A percentile compares a stretch with the other conserved stretches of the same genome.
phyloP scores from a whole-genome alignment of 2,113 vertebrate species.

The Cygnus buccinator region DNA sequence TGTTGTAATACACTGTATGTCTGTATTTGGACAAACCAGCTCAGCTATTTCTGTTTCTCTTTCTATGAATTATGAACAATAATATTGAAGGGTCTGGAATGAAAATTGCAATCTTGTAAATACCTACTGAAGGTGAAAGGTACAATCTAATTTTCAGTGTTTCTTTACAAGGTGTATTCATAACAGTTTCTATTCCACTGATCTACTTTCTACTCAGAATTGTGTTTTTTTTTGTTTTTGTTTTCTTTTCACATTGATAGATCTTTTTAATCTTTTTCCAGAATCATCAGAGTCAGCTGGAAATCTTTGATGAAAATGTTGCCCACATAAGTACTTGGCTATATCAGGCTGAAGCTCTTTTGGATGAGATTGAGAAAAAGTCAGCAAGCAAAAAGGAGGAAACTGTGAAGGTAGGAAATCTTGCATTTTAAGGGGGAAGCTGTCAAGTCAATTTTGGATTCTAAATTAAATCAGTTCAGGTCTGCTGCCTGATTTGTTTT shows the following conservation, averaged over 20 bases:
- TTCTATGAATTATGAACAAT: background rate
- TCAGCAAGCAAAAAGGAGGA: constrained; percentile 84
- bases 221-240: background rate
- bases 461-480: background rate
- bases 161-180: background rate
- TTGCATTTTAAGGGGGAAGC: background rate
- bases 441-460: background rate
- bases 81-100: background rate
- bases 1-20: background rate
- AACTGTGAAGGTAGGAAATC: constrained; percentile 84
- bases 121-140: background rate
- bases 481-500: background rate
- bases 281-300: constrained; percentile 93
- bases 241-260: background rate
- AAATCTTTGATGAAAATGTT: constrained; percentile 95
- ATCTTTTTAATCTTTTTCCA: constrained; percentile 55
- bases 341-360: constrained; percentile 93
- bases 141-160: background rate
- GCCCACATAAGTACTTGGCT: constrained; percentile 99
- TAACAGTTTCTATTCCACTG: background rate
- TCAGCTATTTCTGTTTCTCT: background rate
- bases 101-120: background rate
- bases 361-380: constrained; percentile 94
- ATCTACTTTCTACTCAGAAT: background rate
- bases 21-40: background rate